phyloP scores from a whole-genome alignment of 2,797 vertebrate species.

The Atherinosoma microstoma region DNA sequence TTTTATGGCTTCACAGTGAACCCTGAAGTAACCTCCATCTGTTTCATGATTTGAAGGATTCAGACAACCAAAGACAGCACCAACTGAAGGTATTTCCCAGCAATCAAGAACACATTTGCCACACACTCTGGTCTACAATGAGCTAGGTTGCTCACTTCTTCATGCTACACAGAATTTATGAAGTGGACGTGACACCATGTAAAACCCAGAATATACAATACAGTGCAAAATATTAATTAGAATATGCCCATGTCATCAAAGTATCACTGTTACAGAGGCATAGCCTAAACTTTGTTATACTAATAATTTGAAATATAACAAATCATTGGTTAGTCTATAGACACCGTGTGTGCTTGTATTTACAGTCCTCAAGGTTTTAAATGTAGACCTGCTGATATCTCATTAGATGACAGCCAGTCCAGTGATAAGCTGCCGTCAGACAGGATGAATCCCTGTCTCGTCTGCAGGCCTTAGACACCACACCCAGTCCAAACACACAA shows the following conservation, averaged over 20 bases:
- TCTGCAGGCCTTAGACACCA: constrained; percentile 56
- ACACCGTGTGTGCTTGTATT: constrained; percentile 16
- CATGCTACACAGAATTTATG: neutral
- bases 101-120: neutral
- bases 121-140: neutral
- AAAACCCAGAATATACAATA: neutral
- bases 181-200: no score
- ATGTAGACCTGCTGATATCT: constrained; percentile 55
- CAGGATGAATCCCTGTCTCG: constrained; percentile 72
- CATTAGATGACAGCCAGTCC: constrained; percentile 72
- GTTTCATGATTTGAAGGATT: neutral
- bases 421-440: constrained; percentile 74
- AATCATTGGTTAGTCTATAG: constrained; percentile 38
- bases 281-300: constrained; percentile 33
- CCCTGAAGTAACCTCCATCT: neutral
- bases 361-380: constrained; percentile 48
- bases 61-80: neutral
- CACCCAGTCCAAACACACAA: constrained; percentile 40
- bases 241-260: constrained; percentile 5
- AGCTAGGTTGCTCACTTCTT: neutral
- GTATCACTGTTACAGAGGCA: constrained; percentile 13
- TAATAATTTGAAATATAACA: constrained; percentile 48
- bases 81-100: neutral
- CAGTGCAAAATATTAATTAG: neutral
- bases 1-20: neutral